Evolutionary conservation across 2,888 invertebrate genomes (phyloP).

Genomic region (Machimus atricapillus): DNA sequence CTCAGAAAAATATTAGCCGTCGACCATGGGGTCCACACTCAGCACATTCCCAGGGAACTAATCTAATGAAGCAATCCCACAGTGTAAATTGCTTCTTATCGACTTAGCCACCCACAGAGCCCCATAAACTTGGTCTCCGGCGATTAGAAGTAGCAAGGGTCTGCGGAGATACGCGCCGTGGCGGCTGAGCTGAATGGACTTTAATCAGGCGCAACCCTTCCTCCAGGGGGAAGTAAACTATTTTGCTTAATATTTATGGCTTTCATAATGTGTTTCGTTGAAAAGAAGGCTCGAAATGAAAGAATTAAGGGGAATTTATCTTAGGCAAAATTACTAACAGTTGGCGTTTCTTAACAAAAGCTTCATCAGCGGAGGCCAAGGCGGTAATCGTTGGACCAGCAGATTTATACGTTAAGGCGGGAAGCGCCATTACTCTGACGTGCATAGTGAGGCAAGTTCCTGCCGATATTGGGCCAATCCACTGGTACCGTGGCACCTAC

Average conservation of each 20-base stretch:
- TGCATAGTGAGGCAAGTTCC: slow-evolving; percentile 76
- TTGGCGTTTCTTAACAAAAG: slow-evolving; percentile 49
- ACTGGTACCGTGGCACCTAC: slow-evolving; percentile 71
- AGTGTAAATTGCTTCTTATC: slow-evolving; percentile 7
- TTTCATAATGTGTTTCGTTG: neutral
- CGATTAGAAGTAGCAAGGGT: neutral
- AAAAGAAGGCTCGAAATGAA: neutral
- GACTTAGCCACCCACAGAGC: neutral
- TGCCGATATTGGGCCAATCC: slow-evolving; percentile 74
- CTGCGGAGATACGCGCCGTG: neutral
- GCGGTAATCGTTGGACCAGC: slow-evolving; percentile 72
- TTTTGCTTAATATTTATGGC: neutral
- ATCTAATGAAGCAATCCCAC: slow-evolving; percentile 14
- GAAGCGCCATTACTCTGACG: slow-evolving; percentile 74
- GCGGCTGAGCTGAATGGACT: neutral
- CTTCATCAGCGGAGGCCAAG: slow-evolving; percentile 68
- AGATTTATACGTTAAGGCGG: slow-evolving; percentile 76
- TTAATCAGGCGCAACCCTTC: neutral
- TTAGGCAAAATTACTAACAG: neutral
- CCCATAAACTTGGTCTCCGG: neutral
- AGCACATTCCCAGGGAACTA: neutral
- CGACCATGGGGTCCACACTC: neutral
- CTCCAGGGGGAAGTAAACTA: neutral
- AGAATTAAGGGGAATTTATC: neutral
- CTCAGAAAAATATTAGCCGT: slow-evolving; percentile 17